Evolutionary conservation across 2,113 vertebrate species (phyloP), one percentile per base, ranked within the genome.

Genomic region (Microcebus lehilahytsara): DNA sequence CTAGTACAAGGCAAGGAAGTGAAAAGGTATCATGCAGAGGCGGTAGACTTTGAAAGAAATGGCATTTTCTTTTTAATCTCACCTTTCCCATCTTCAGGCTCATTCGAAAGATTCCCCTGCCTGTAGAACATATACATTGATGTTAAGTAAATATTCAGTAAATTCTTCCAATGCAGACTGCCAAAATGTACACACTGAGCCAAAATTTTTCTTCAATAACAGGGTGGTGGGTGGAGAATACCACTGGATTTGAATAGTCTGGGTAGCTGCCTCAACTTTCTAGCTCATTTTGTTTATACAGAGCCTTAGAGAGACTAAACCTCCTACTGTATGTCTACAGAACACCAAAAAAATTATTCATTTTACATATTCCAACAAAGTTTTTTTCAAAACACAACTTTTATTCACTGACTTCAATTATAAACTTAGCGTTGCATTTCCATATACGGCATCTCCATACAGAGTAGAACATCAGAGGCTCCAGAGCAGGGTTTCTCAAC

Each of bases 141-240:
- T 85, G n/a, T 22, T 80, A 96, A 96, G 42, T 80, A 91, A 95
- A 93, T 80, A 75, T 89, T 95, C 58, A 75, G 9, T 72, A 85
- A 85, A 90, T 92, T 86, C 17, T 58, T 71, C 67, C 16, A 94
- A 25, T 89, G 12, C n/a, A 85, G 51, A 85, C 58, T 89, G 42
- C 51, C 51, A 85, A 64, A 42, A 32, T 71, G 32, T 69, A 85
- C 32, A 83, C 34, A 74, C 19, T 64, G 58, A 93, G n/a, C n/a
- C 67, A 85, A n/a, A 16, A 23, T 34, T 91, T 94, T 91, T 87
- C 46, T 67, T 89, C 27, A 53, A 69, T 23, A 53, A 32, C 23
- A 71, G 20, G 5, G 58, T 79, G 12, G n/a, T 69, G 25, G 34
- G 60, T 74, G 32, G n/a, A 96, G 49, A 32, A 71, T 94, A 71